Percentiles rank a stretch among this genome's conserved stretches.
phyloP scores from a whole-genome alignment of 2,888 invertebrate genomes.

The Busseola fusca region DNA sequence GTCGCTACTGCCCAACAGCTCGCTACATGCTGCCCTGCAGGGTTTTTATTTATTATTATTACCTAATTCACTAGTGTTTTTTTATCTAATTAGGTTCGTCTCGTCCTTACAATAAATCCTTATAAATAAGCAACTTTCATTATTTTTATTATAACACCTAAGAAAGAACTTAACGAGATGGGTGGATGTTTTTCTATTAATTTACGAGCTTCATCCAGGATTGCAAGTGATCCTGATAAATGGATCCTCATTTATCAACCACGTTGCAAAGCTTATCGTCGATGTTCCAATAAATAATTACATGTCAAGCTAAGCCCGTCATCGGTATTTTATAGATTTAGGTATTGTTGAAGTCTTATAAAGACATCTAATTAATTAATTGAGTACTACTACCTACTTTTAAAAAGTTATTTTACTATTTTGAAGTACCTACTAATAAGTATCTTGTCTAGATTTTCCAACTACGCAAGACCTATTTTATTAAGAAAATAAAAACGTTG shows the following conservation, averaged over 20 bases:
- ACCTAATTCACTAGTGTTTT: background rate
- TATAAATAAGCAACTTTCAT: background rate
- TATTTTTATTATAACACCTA: background rate
- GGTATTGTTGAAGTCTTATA: background rate
- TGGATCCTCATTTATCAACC: constrained; percentile 32
- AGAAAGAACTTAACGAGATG: constrained; percentile 11
- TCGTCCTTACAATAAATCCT: background rate
- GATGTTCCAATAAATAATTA: constrained; percentile 33
- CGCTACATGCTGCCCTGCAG: too few species aligned
- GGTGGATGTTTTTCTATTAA: constrained; percentile 28
- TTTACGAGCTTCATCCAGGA: constrained; percentile 26
- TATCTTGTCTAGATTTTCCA: background rate
- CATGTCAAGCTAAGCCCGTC: constrained; percentile 1
- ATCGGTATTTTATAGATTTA: background rate
- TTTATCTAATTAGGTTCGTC: background rate
- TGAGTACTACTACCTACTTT: background rate
- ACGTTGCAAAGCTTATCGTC: constrained; percentile 4
- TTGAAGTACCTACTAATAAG: background rate
- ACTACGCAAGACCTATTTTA: background rate
- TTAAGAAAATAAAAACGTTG: too few species aligned
- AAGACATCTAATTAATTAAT: background rate
- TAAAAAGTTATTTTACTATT: background rate
- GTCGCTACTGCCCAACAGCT: too few species aligned
- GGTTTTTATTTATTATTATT: too few species aligned
- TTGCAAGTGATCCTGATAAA: constrained; percentile 46